Conservation (phyloP, 2,113 vertebrate genomes). For the Hypocryptadius cinnamomeus region DNA sequence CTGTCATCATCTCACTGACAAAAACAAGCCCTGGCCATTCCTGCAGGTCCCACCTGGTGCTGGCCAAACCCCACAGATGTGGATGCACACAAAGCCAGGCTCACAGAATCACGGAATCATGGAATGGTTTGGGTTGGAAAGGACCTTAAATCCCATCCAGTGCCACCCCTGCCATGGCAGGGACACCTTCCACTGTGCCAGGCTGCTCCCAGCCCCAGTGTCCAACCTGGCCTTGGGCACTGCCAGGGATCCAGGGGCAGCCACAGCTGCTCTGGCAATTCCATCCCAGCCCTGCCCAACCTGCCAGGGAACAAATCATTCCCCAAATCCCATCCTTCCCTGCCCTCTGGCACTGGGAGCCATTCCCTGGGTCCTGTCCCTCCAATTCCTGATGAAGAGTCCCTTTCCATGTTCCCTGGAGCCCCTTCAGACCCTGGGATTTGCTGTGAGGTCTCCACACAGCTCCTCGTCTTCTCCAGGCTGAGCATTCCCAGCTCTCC, state of each 20-base stretch:
- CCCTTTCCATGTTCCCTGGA: neutral
- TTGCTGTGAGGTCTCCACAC: neutral
- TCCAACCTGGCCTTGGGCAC: neutral
- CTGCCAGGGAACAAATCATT: neutral
- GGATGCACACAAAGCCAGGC: neutral
- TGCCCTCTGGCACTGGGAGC: neutral
- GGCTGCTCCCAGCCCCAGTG: neutral
- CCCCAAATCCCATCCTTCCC: fast-evolving
- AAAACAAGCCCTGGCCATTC: neutral
- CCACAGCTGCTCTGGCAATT: neutral
- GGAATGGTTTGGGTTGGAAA: neutral
- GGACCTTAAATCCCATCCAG: fast-evolving
- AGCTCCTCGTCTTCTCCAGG: neutral
- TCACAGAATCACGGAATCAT: neutral
- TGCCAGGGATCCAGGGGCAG: neutral
- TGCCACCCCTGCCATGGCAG: neutral
- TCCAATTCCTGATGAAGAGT: neutral
- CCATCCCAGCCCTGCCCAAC: neutral
- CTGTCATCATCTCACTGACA: neutral
- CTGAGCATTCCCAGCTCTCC: neutral
- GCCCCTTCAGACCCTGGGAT: neutral
- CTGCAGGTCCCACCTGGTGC: neutral
- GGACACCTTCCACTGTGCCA: neutral
- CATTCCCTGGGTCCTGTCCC: neutral
- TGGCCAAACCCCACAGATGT: neutral